Conservation (phyloP, 2,113 vertebrate species). For the Brachyhypopomus gauderio region DNA sequence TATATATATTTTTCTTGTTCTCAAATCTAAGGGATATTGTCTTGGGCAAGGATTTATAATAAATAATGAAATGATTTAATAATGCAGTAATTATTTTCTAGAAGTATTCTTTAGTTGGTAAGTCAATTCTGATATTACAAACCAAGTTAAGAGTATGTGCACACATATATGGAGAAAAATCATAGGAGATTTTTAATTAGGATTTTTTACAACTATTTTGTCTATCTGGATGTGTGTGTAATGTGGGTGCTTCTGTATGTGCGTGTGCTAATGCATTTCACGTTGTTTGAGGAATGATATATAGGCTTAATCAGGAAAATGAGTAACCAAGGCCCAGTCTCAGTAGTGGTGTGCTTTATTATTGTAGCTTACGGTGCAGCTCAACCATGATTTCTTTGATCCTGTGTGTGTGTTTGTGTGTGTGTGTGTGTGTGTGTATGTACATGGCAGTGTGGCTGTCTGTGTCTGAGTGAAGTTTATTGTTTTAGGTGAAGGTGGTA, state of each 20-base stretch:
- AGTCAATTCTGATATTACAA: too few species aligned
- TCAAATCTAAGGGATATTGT: not conserved
- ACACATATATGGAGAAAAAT: not conserved
- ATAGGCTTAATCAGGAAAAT: constrained; percentile 81
- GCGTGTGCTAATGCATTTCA: constrained; percentile 4
- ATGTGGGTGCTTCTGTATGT: not conserved
- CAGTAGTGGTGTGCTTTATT: constrained; percentile 71
- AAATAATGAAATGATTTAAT: too few species aligned
- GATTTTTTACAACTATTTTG: not conserved
- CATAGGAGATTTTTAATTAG: too few species aligned
- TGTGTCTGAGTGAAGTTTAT: constrained; percentile 45
- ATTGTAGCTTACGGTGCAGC: constrained; percentile 76
- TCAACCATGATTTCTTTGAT: constrained; percentile 77
- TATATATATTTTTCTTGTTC: not conserved
- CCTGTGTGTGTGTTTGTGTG: constrained; percentile 58
- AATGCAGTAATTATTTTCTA: not conserved
- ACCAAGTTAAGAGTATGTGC: too few species aligned
- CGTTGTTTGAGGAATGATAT: constrained; percentile 68
- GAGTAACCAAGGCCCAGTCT: constrained; percentile 69
- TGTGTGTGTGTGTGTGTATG: constrained; percentile 58
- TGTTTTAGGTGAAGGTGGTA: constrained; percentile 55
- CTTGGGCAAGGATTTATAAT: too few species aligned
- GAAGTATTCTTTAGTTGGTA: not conserved
- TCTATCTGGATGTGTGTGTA: constrained; percentile 35
- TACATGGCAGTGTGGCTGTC: constrained; percentile 53